Evolutionary conservation across 2,797 vertebrate species (phyloP), one percentile per base, ranked within the genome.

Genomic region (Cebuella pygmaea): DNA sequence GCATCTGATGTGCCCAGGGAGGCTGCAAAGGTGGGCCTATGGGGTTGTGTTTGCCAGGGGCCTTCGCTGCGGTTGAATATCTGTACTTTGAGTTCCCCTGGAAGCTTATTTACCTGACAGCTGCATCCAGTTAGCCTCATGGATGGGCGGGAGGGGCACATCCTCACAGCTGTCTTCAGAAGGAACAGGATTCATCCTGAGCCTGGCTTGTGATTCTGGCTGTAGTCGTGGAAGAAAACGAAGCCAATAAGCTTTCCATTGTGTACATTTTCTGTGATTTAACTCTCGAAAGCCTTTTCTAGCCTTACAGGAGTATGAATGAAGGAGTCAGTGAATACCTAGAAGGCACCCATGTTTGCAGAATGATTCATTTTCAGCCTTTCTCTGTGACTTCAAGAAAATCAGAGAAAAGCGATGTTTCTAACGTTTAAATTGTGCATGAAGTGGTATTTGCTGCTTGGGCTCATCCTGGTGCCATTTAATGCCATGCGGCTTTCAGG

Each of bases 121-220:
- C 11, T 4, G 2, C 4, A 1, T 3, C 4, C 1, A 0, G 27
- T 12, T 24, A n/a, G 48, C 27, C 10, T 24, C 7, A 9, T 0
- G 17, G 74, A 9, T 44, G 14, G 52, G 33, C 30, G 2, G 1
- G 22, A 8, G 5, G 17, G 0, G 1, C 4, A 2, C 5, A 4
- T 75, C 15, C 15, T 41, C 2, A 4, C 10, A 13, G 33, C 12
- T 33, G 0, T 44, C 55, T 33, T 70, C 2, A 5, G 39, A 67
- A 72, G 9, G 12, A 22, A 0, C 9, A 2, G 13, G 22, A 2
- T 24, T 36, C 67, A 12, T 17, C 52, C 26, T 9, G 15, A 22
- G 89, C 39, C 26, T 41, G 74, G 17, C 41, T 26, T 57, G 55
- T 14, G 80, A 41, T 76, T 86, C 39, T 4, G 52, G 46, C 64